These are phyloP conservation scores for Sarcophaga caerulescens DNA, from an alignment of 2,888 invertebrate species.

Conservation along the genomic window DNA sequence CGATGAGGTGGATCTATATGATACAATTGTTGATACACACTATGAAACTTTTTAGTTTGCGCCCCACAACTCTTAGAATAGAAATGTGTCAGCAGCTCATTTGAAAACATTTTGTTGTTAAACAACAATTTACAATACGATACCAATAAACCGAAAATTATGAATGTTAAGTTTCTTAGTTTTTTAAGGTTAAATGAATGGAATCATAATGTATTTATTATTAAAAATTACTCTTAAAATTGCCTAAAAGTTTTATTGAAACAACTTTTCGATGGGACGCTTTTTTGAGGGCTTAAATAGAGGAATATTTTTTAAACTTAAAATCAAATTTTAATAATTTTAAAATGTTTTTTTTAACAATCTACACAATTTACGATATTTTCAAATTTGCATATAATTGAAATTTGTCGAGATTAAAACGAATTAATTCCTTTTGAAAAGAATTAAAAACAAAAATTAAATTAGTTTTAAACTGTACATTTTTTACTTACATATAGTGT, in stretches of 20 bases:
- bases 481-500: background rate
- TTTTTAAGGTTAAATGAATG: background rate
- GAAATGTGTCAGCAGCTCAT: background rate
- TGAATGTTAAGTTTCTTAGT: conserved; percentile 11
- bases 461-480: conserved; percentile 34
- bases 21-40: conserved; percentile 55
- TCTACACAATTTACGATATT: too few species aligned
- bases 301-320: too few species aligned
- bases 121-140: conserved; percentile 42
- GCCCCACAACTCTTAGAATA: background rate
- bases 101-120: conserved; percentile 40
- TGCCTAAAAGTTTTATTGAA: too few species aligned
- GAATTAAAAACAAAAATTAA: background rate
- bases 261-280: too few species aligned
- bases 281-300: too few species aligned
- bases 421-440: background rate
- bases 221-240: too few species aligned
- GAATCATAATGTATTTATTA: too few species aligned
- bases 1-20: conserved; percentile 55
- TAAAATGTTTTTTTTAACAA: too few species aligned
- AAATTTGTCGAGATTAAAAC: background rate
- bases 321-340: too few species aligned
- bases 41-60: conserved; percentile 56
- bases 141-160: conserved; percentile 33
- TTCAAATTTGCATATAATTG: too few species aligned